Evolutionary conservation across 2,113 vertebrate genomes (phyloP).

Genomic region (Perca flavescens): DNA sequence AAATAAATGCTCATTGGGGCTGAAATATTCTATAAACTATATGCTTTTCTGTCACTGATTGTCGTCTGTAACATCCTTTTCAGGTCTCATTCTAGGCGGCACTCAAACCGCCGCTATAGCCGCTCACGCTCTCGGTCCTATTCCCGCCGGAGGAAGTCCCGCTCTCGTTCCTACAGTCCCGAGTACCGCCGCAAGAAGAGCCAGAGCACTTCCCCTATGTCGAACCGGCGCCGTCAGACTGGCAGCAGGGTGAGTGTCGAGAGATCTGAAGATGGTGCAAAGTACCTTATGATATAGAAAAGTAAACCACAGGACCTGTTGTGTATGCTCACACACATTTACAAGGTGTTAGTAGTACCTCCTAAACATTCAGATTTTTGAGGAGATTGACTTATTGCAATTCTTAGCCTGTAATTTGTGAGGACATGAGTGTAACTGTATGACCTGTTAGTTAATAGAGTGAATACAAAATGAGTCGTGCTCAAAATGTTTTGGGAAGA

Average conservation of each 20-base stretch:
- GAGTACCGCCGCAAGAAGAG: slow-evolving; percentile 90
- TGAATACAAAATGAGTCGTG: neutral
- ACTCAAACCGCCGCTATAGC: slow-evolving; percentile 90
- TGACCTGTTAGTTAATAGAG: neutral
- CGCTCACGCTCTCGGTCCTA: slow-evolving; percentile 90
- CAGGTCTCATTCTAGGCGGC: slow-evolving; percentile 91
- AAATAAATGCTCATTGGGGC: neutral
- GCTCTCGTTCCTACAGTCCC: slow-evolving; percentile 90
- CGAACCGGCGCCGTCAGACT: slow-evolving; percentile 89
- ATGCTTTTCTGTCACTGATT: neutral
- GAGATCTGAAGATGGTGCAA: neutral
- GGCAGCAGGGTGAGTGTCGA: slow-evolving; percentile 90
- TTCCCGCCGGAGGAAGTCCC: slow-evolving; percentile 89
- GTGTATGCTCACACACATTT: neutral
- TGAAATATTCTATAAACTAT: neutral
- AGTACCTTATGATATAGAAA: neutral
- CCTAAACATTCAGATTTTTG: neutral
- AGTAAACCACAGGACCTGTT: neutral
- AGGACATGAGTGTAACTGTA: neutral
- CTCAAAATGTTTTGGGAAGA: neutral
- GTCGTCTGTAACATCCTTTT: neutral
- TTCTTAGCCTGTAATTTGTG: neutral
- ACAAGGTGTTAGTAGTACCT: neutral
- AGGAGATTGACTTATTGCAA: neutral
- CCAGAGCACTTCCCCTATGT: slow-evolving; percentile 93